These are phyloP conservation scores for Phoebastria nigripes DNA, from an alignment of 2,797 vertebrate genomes.

Conservation along the genomic window DNA sequence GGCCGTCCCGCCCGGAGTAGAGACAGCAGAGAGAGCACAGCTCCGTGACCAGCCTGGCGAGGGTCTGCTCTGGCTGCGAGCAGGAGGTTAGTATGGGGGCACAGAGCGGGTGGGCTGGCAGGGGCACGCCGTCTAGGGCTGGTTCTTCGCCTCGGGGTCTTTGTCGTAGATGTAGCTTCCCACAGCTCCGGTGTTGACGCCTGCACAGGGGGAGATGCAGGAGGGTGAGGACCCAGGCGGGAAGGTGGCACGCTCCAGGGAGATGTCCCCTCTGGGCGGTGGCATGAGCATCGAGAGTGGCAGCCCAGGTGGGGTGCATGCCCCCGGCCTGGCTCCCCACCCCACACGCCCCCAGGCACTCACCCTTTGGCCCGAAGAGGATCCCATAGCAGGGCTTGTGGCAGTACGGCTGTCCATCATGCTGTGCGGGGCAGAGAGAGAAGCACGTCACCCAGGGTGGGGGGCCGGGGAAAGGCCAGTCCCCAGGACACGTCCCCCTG, in stretches of 20 bases:
- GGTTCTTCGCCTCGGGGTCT: slow-evolving; percentile 86
- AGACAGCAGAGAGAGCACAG: slow-evolving; percentile 27
- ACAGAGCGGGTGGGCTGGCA: not conserved
- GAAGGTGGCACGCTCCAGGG: not conserved
- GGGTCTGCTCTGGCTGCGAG: not conserved
- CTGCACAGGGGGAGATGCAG: slow-evolving; percentile 63
- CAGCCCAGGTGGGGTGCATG: rapidly evolving
- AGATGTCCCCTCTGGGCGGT: not conserved
- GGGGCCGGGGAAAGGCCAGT: not conserved
- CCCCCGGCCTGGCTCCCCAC: rapidly evolving
- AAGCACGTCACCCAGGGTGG: not conserved
- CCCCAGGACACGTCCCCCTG: rapidly evolving
- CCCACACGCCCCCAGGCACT: not conserved
- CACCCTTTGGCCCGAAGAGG: slow-evolving; percentile 82
- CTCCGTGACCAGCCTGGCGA: slow-evolving; percentile 14
- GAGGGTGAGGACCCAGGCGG: rapidly evolving
- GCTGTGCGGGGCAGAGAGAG: slow-evolving; percentile 65
- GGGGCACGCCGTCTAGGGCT: slow-evolving; percentile 71
- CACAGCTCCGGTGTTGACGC: slow-evolving; percentile 95
- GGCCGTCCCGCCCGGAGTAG: not conserved
- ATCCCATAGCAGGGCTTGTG: slow-evolving; percentile 83
- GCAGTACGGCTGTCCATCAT: slow-evolving; percentile 90
- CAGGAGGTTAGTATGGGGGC: slow-evolving; percentile 32
- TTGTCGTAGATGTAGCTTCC: slow-evolving; percentile 98
- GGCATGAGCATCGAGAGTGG: rapidly evolving